A percentile compares a stretch with the other conserved stretches of the same genome.
Evolutionary conservation across 2,113 vertebrate genomes (phyloP).

Genomic region (Antechinus flavipes): DNA sequence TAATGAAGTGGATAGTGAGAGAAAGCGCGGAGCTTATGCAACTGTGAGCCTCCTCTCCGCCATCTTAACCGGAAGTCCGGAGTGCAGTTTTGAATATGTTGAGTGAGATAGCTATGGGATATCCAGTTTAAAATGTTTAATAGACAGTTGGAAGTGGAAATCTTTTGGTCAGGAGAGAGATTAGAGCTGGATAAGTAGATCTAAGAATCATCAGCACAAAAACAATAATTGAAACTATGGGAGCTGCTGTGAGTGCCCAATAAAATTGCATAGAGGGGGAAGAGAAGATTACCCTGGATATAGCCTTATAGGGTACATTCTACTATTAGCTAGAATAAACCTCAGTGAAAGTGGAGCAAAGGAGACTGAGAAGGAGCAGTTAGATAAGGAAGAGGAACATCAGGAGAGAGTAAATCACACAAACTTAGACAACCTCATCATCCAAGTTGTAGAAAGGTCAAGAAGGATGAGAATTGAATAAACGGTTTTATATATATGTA

Average conservation of each 20-base stretch:
- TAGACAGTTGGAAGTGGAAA: neutral
- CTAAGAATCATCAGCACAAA: neutral
- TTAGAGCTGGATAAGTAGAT: neutral
- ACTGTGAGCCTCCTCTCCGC: no score
- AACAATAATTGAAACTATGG: neutral
- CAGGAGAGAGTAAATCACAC: neutral
- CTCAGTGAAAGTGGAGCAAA: neutral
- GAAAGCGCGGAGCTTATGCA: no score
- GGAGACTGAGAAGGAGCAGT: neutral
- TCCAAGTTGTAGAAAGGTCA: neutral
- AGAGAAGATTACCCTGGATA: neutral
- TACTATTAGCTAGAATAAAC: neutral
- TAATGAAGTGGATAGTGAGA: no score
- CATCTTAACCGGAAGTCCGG: no score
- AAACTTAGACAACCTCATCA: neutral
- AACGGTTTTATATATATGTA: neutral
- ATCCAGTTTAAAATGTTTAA: neutral
- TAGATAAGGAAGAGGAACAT: neutral
- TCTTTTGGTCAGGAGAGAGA: neutral
- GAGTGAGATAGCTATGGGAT: neutral
- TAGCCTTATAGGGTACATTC: neutral
- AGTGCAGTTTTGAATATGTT: neutral
- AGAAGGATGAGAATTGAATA: neutral
- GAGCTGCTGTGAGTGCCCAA: neutral
- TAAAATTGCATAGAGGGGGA: neutral